Percentiles rank a stretch among this genome's conserved stretches.
Conservation (phyloP, 2,888 invertebrate genomes). For the Apodemia duryi region DNA sequence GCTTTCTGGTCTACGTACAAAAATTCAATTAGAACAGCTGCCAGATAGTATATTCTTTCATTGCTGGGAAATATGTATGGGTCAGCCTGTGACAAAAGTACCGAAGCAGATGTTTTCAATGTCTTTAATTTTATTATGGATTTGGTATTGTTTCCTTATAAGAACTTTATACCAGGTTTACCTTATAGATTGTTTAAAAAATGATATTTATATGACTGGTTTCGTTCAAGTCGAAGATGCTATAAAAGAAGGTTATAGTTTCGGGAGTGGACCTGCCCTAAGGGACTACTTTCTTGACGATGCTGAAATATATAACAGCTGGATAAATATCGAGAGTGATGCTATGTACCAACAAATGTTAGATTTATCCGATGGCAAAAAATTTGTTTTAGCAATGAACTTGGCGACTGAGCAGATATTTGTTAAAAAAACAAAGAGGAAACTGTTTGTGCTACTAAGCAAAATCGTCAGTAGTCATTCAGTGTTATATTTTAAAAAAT, state of each 20-base stretch:
- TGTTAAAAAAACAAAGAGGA: conserved; percentile 37
- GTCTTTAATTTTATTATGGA: conserved; percentile 49
- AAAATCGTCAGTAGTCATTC: conserved; percentile 46
- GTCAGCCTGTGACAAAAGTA: conserved; percentile 44
- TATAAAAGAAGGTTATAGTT: conserved; percentile 45
- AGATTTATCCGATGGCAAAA: conserved; percentile 45
- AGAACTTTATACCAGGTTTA: conserved; percentile 60
- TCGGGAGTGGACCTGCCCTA: conserved; percentile 53
- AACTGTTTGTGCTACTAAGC: conserved; percentile 46
- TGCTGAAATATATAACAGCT: conserved; percentile 46
- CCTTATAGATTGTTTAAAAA: conserved; percentile 55
- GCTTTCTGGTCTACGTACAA: conserved; percentile 28
- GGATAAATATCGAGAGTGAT: conserved; percentile 41
- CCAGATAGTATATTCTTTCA: conserved; percentile 36
- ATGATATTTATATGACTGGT: conserved; percentile 44
- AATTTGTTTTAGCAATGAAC: conserved; percentile 55
- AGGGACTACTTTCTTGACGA: conserved; percentile 54
- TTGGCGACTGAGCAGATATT: conserved; percentile 41
- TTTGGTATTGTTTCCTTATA: conserved; percentile 58
- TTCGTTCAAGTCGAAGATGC: conserved; percentile 51
- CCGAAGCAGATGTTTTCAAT: conserved; percentile 45
- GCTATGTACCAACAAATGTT: conserved; percentile 41
- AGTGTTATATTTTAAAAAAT: conserved; percentile 59
- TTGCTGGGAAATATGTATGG: conserved; percentile 49
- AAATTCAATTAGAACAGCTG: conserved; percentile 15